phyloP scores from a whole-genome alignment of 2,888 invertebrate species.

The Tiliacea aurago region DNA sequence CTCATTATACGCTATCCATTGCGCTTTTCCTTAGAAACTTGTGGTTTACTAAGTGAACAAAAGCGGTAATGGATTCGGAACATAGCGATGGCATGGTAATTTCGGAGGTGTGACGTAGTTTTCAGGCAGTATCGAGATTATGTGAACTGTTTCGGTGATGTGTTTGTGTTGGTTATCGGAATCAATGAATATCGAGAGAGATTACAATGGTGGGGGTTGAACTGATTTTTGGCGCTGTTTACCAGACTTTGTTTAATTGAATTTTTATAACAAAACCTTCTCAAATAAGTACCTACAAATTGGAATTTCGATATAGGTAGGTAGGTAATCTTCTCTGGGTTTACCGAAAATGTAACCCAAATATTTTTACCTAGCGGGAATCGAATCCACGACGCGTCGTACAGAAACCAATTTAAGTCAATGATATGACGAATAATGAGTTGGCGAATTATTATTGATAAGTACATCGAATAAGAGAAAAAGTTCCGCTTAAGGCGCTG shows the following conservation, averaged over 20 bases:
- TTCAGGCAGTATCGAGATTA: constrained; percentile 25
- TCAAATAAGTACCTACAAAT: neutral
- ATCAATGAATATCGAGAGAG: constrained; percentile 4
- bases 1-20: constrained; percentile 3
- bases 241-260: neutral
- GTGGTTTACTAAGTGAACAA: neutral
- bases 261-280: neutral
- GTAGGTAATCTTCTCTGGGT: too few relatives aligned
- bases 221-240: neutral
- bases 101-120: constrained; percentile 5
- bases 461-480: too few relatives aligned
- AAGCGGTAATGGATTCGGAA: constrained; percentile 13
- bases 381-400: neutral
- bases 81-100: neutral
- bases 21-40: neutral
- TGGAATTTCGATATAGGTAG: neutral
- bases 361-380: neutral
- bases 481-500: too few relatives aligned
- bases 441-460: too few relatives aligned
- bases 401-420: too few relatives aligned
- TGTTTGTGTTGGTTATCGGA: constrained; percentile 45
- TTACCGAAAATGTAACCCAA: too few relatives aligned
- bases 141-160: constrained; percentile 34
- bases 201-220: neutral
- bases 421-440: too few relatives aligned